Evolutionary conservation across 1,140 invertebrate genomes (phyloP), one percentile per base, ranked within the genome.

Genomic region (Platyura marginata): DNA sequence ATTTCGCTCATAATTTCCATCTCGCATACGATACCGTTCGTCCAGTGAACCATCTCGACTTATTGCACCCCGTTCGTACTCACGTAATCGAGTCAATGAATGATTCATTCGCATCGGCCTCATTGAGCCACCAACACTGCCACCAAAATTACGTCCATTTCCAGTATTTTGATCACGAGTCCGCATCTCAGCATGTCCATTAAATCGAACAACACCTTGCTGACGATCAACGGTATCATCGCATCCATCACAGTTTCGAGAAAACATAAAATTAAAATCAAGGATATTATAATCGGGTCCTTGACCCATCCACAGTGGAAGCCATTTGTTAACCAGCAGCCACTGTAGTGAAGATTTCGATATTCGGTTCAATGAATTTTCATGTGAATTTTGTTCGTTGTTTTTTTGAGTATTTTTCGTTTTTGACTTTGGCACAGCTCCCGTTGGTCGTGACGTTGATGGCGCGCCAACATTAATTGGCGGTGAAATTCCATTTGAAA

Each of bases 341-440:
- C 69, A 72, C 49, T 70, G 69, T 33, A 71, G 52, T 21, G 68
- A 69, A 1, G 69, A 66, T 48, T 70, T 70, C 35, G 68, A 70
- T 39, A 71, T 71, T n/a, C 62, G 59, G 49, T 64, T 61, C 16
- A 63, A 46, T 9, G 51, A 55, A 1, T 55, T 44, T 35, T 42
- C 44, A 43, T 47, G 47, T 45, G 42, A 25, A 34, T 39, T 22
- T 45, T 19, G 21, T 15, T 13, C 23, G 1, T 8, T 21, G 21
- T 13, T 44, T 21, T 18, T 15, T 42, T 39, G 6, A 20, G 18
- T 23, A 23, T 22, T 34, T 21, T 38, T 25, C 13, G 11, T 38
- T 20, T 43, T 44, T n/a, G 35, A 20, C 29, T 44, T 44, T 21
- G 43, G 43, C 3, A 44, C 40, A n/a, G 43, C 38, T 5, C 43